Evolutionary conservation across 1,140 invertebrate species (phyloP), one percentile per base, ranked within the genome.

Genomic region (Pteromalus puparum): DNA sequence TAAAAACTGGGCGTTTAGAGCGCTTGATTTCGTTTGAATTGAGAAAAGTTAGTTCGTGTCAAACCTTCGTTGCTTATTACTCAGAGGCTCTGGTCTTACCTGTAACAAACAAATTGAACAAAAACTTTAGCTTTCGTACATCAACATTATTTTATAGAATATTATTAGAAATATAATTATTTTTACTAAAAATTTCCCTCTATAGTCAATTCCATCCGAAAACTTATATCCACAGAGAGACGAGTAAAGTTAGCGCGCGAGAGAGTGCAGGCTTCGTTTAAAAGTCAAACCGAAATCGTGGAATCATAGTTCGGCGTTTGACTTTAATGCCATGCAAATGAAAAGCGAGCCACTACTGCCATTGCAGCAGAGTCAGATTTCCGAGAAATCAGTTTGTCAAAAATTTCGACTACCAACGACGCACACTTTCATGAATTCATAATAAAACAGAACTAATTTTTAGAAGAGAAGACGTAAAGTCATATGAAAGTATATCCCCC

Each of bases 11-110:
- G 53, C 0, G 53, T n/a, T 61, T 72, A 79, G 30, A 79, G 12
- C 65, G 24, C 61, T 38, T 12, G 42, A 76, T 76, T 77, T 12
- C 46, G 53, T 53, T 53, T 30, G 28, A 77, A 61, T 61, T 77
- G 53, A 77, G 46, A 61, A 28, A n/a, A 61, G 21, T 61, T 7
- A 61, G 13, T 53, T 53, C 15, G 48, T 53, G 1, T 53, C 48
- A 53, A 15, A 18, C 48, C 18, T 21, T 53, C 48, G 18, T 53
- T 53, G 15, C 18, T 18, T 53, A 53, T 18, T 34, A 34, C 6
- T 34, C 30, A 5, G 30, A 34, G n/a, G n/a, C 30, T 34, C 30
- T 34, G 30, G 30, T 34, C 30, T 34, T 34, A 34, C 30, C 30
- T 34, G 4, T 34, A 34, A 34, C 30, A 34, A 34, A 34, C 30